Conservation (phyloP, 2,797 vertebrate species). For the Coccyzus lansbergi region DNA sequence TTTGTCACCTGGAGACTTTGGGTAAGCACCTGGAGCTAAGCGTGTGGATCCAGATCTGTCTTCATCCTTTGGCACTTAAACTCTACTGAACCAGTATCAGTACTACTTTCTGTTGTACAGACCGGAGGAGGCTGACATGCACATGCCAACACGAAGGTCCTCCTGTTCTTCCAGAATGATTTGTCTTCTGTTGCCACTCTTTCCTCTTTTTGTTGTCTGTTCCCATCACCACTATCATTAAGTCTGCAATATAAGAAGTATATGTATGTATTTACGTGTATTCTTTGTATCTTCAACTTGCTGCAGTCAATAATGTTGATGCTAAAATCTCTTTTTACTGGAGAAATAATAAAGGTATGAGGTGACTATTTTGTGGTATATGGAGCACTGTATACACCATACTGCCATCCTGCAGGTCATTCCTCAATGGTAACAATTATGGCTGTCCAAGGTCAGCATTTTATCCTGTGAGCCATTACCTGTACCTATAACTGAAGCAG, state of each 20-base stretch:
- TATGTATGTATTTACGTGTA: background rate
- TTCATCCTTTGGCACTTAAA: background rate
- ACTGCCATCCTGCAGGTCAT: background rate
- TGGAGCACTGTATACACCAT: background rate
- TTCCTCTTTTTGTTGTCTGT: background rate
- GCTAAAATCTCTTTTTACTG: background rate
- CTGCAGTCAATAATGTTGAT: background rate
- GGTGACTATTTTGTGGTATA: background rate
- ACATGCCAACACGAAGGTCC: background rate
- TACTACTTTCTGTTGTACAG: background rate
- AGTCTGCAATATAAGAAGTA: background rate
- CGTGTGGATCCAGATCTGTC: background rate
- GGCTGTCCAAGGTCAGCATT: background rate
- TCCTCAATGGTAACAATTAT: background rate
- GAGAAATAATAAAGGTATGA: background rate
- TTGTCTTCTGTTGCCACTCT: background rate
- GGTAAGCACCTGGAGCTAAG: rapidly evolving
- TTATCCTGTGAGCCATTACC: background rate
- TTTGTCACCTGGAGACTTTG: background rate
- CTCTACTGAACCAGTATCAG: background rate
- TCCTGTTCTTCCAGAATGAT: background rate
- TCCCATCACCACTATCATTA: background rate
- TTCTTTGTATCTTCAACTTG: background rate
- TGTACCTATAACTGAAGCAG: background rate
- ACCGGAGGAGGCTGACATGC: background rate